Percentiles rank a stretch among this genome's conserved stretches.
Evolutionary conservation across 2,888 invertebrate species (phyloP).

Genomic region (Caenorhabditis sp.): DNA sequence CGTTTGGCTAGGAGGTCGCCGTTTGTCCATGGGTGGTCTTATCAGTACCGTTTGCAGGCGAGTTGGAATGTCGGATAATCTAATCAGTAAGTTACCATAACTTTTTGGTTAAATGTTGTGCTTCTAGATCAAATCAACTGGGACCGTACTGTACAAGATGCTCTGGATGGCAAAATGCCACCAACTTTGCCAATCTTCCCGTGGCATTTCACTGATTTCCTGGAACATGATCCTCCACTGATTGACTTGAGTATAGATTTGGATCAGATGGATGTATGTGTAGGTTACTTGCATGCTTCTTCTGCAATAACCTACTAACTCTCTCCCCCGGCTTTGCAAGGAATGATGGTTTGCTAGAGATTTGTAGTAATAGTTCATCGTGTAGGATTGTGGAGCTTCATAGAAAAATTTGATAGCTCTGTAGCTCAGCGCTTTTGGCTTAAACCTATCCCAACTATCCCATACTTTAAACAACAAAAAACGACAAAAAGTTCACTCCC

Average conservation of each 20-base stretch:
- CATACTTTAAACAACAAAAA: background rate
- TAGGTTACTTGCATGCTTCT: conserved; percentile 56
- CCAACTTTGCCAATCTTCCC: conserved; percentile 79
- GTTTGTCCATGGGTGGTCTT: conserved; percentile 77
- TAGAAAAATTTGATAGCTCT: no score
- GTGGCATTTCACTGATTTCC: conserved; percentile 81
- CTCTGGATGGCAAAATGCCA: conserved; percentile 62
- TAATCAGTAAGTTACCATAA: conserved; percentile 69
- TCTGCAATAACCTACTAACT: conserved; percentile 46
- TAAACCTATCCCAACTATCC: no score
- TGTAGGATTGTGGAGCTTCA: no score
- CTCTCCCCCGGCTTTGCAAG: background rate
- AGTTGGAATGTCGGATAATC: conserved; percentile 80
- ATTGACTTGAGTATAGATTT: conserved; percentile 80
- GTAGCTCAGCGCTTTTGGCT: no score
- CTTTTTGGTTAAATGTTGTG: background rate
- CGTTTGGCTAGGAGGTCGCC: conserved; percentile 80
- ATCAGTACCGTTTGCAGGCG: conserved; percentile 81
- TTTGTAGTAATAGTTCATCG: no score
- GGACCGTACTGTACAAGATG: conserved; percentile 71
- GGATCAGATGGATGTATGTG: conserved; percentile 76
- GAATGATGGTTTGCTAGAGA: conserved; percentile 37
- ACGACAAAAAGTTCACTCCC: background rate
- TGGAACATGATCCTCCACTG: conserved; percentile 80
- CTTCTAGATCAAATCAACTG: conserved; percentile 78